phyloP scores from a whole-genome alignment of 2,888 invertebrate species.

The Noctua comes region DNA sequence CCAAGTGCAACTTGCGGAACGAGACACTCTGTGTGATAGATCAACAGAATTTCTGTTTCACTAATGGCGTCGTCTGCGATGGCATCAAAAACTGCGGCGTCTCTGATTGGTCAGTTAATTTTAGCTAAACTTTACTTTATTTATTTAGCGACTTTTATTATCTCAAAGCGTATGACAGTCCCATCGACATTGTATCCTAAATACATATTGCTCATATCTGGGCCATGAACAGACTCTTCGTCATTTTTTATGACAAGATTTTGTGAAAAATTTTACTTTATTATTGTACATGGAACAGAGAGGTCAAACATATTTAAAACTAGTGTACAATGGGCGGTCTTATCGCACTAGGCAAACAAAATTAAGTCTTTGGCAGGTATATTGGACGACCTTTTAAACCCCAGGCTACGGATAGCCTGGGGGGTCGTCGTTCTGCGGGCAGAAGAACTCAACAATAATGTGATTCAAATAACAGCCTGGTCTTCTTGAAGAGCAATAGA shows the following conservation, averaged over 20 bases:
- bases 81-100: conserved; percentile 87
- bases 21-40: conserved; percentile 77
- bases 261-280: neutral
- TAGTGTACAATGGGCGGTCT: neutral
- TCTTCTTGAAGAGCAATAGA: too few relatives aligned
- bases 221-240: too few relatives aligned
- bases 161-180: neutral
- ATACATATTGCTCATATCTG: neutral
- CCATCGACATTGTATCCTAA: neutral
- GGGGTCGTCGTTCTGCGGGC: neutral
- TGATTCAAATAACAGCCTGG: neutral
- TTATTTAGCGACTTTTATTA: neutral
- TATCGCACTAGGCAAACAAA: neutral
- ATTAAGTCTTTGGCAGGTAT: neutral
- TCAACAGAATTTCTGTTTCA: conserved; percentile 77
- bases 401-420: neutral
- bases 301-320: neutral
- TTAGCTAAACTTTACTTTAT: neutral
- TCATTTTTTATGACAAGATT: neutral
- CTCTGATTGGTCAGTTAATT: conserved; percentile 77
- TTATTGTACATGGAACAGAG: neutral
- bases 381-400: neutral
- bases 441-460: neutral
- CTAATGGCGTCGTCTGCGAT: conserved; percentile 84
- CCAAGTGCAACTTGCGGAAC: conserved; percentile 72